Percentiles rank a stretch among this genome's conserved stretches.
phyloP scores from a whole-genome alignment of 2,113 vertebrate genomes.

The Struthio camelus region DNA sequence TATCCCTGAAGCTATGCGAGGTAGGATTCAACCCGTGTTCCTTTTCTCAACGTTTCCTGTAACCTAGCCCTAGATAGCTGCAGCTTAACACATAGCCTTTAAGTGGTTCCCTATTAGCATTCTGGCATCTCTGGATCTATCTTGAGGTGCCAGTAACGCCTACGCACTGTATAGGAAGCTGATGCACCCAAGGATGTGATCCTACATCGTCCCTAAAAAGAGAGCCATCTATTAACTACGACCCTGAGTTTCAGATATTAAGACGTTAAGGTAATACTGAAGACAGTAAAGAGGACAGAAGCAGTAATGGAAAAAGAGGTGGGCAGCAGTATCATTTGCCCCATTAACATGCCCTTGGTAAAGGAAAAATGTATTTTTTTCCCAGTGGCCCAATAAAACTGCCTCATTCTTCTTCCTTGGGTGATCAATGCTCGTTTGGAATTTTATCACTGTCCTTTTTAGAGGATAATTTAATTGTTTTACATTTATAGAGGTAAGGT shows the following conservation, averaged over 20 bases:
- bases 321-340: not conserved
- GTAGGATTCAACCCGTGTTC: not conserved
- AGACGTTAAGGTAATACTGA: not conserved
- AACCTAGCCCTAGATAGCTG: not conserved
- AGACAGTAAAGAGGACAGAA: not conserved
- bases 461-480: slow-evolving; percentile 54
- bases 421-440: slow-evolving; percentile 27
- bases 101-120: not conserved
- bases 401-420: slow-evolving; percentile 22
- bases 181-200: not conserved
- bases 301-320: not conserved
- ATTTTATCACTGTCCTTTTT: slow-evolving; percentile 62
- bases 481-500: slow-evolving; percentile 29
- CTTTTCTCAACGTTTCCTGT: not conserved
- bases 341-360: not conserved
- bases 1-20: not conserved
- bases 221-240: not conserved
- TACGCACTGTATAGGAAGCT: not conserved
- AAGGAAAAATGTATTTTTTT: not conserved
- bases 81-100: not conserved
- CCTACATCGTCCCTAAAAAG: not conserved
- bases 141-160: not conserved
- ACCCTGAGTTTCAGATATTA: not conserved
- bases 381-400: slow-evolving; percentile 16
- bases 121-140: not conserved